phyloP scores from a whole-genome alignment of 1,140 invertebrate genomes.

The Hycleus cichorii region DNA sequence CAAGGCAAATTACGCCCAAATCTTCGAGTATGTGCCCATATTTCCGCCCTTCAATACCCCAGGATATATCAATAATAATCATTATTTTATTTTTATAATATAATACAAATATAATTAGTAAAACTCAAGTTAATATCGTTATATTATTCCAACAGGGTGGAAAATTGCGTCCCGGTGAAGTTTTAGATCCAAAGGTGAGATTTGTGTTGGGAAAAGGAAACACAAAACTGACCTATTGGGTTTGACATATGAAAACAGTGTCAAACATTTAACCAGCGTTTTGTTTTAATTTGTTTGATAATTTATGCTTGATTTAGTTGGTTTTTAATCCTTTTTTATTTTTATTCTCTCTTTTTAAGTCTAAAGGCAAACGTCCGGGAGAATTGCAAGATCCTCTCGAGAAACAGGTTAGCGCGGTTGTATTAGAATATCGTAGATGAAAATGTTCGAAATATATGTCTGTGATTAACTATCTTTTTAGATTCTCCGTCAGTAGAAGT shows the following conservation, averaged over 20 bases:
- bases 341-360: constrained; percentile 39
- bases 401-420: constrained; percentile 45
- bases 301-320: constrained; percentile 25
- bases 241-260: constrained; percentile 28
- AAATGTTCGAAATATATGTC: constrained; percentile 26
- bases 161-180: constrained; percentile 71
- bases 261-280: constrained; percentile 7
- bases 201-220: constrained; percentile 54
- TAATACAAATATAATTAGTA: too few species aligned
- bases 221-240: constrained; percentile 52
- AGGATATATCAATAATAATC: too few species aligned
- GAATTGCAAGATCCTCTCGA: constrained; percentile 43
- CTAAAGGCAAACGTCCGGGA: constrained; percentile 45
- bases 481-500: constrained; percentile 22
- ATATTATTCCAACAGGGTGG: constrained; percentile 37
- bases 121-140: neutral
- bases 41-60: too few species aligned
- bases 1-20: too few species aligned
- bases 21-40: too few species aligned
- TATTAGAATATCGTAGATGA: constrained; percentile 30
- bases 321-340: constrained; percentile 31
- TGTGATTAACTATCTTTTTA: constrained; percentile 37
- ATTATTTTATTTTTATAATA: too few species aligned
- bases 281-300: constrained; percentile 20
- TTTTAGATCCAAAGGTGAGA: constrained; percentile 71